Base-by-base conservation (phyloP, 2,113 vertebrate species). In the Labeo catla region DNA sequence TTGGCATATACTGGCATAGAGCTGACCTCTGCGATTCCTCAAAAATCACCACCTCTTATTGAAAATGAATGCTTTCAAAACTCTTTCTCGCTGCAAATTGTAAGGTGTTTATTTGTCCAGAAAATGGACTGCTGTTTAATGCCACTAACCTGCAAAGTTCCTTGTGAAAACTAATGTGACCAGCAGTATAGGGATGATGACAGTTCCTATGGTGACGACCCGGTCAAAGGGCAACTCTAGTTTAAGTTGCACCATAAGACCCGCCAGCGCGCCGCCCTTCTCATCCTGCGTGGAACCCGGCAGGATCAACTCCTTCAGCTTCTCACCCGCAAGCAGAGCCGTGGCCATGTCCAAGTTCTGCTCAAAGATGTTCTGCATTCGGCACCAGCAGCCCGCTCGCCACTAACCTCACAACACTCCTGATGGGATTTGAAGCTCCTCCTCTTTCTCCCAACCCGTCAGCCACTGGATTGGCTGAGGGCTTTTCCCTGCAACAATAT, bases 341-440 rank as follows among this genome's bases (percentile, higher is more conserved):
- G 98, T 98, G 94, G 98, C 98, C 98, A 99, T 99, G 97, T 99
- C 98, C 93, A 98, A 95, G 89, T 98, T 97, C 93, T 98, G 97
- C 91, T 99, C 97, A 91, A 99, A 94, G 93, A 99, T 95, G 94
- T 98, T 97, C 96, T 99, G 98, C 98, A 99, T 99, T 92, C 92
- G 93, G 92, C 92, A 90, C 82, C 9, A 34, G 49, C 50, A 54
- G 52, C 47, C 86, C 45, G 19, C 82, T 70, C 86, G n/a, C 88
- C 66, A 77, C 89, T 47, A 90, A 85, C 74, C 81, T 57, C 90
- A 89, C 88, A 36, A 88, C 66, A 59, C 84, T 72, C 87, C 83
- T 28, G 66, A 68, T 84, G 59, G 66, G 84, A 87, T 76, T 66
- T 77, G 21, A 23, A 54, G 15, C 8, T 87, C 76, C 88, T 86